A percentile compares a stretch with the other conserved stretches of the same genome.
phyloP scores from a whole-genome alignment of 2,113 vertebrate genomes.

The crab-eating macaque (Macaca fascicularis) region T2T-MFA8v1.1 NC_088386.1:116725501-116726000 shows the following conservation, averaged over 20 bases:
- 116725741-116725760: neutral
- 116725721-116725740: neutral
- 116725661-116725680: neutral
- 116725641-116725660: neutral
- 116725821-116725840: constrained; percentile 36
- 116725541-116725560: neutral
- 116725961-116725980: too few species aligned
- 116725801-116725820: neutral
- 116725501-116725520: neutral
- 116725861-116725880: neutral
- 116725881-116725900: neutral
- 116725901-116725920: neutral
- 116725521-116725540: neutral
- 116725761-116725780: neutral
- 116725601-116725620: neutral
- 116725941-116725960: too few species aligned
- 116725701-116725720: neutral
- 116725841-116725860: neutral
- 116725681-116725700: neutral
- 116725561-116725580: neutral
- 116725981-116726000: too few species aligned
- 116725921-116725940: neutral
- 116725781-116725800: neutral
- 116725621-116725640: neutral
- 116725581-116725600: neutral